These are phyloP conservation scores for Villa cingulata DNA, from an alignment of 2,888 invertebrate species.

Conservation along the genomic window DNA sequence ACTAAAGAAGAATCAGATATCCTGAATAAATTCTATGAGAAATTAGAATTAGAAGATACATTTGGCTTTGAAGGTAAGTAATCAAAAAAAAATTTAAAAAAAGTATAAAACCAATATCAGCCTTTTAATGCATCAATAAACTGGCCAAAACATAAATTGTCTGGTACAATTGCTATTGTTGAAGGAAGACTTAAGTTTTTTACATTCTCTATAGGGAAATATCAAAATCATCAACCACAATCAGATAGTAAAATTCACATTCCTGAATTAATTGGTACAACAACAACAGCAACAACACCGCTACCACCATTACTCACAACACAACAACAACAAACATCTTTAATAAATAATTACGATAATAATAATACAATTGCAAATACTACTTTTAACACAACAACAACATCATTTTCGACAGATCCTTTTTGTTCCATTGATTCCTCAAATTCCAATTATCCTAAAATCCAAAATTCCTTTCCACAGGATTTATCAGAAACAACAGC, in stretches of 20 bases:
- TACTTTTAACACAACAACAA: not conserved
- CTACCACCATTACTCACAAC: not conserved
- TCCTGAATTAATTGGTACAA: constrained; percentile 8
- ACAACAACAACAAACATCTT: constrained; percentile 4
- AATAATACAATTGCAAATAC: not conserved
- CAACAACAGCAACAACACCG: not conserved
- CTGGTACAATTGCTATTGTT: too few relatives aligned
- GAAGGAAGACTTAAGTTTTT: too few relatives aligned
- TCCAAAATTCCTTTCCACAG: constrained; percentile 11
- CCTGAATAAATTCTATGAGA: constrained; percentile 11
- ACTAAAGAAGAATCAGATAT: not conserved
- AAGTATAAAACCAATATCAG: too few relatives aligned
- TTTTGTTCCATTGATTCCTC: not conserved
- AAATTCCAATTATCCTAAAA: constrained; percentile 10
- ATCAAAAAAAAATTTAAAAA: not conserved
- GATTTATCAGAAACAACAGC: not conserved
- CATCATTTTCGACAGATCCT: not conserved
- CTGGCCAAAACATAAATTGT: too few relatives aligned
- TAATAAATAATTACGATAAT: constrained; percentile 5
- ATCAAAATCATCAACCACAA: constrained; percentile 1
- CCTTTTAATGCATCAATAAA: too few relatives aligned
- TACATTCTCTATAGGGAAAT: constrained; percentile 9
- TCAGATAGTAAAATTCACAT: constrained; percentile 9
- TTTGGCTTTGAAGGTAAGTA: constrained; percentile 17
- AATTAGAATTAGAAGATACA: constrained; percentile 13